Base-by-base conservation (phyloP, 92 coral and sea anemone species). In the Montipora capitata region DNA sequence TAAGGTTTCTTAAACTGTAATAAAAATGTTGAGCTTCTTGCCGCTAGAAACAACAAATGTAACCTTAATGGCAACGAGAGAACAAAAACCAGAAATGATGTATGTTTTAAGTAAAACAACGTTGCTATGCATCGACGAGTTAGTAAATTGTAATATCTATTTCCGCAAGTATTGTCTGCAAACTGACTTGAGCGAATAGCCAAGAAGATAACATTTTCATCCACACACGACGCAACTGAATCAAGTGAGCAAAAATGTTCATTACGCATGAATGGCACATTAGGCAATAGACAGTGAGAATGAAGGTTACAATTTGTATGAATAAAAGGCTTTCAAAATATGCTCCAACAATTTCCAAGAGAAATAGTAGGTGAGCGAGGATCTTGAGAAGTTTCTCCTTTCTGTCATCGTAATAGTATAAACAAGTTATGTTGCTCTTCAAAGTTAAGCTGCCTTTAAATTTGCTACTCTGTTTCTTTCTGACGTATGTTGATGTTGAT, bases 161-260 rank as follows among this genome's bases (percentile, higher is more conserved):
- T 27, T 27, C 27, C 27, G 27, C 78, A 72, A 72, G 58, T 5
- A 72, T 58, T 72, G 57, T 48, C 77, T 42, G 12, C n/a, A 72
- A 72, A 45, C 43, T 72, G 14, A 72, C 77, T 58, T 72, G 35
- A 58, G 77, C 77, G 40, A 72, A 14, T 39, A 72, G 77, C 77
- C 77, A 72, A 7, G 40, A 48, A 45, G 77, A 72, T 43, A 72
- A 27, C 77, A 72, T 38, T 72, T 38, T 35, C 77, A 72, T 72
- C 77, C 77, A 72, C 42, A 72, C 41, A 35, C 43, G 39, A 27
- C 27, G 27, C 27, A 27, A 27, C 27, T 70, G 20, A 70, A 70
- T 41, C 0, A 70, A 40, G 52, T 70, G 51, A 42, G 42, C 16
- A 4, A 70, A 70, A 70, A 70, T 70, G 42, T 20, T 15, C 76